Conservation (phyloP, 2,888 invertebrate genomes). For the Catocala fraxini region DNA sequence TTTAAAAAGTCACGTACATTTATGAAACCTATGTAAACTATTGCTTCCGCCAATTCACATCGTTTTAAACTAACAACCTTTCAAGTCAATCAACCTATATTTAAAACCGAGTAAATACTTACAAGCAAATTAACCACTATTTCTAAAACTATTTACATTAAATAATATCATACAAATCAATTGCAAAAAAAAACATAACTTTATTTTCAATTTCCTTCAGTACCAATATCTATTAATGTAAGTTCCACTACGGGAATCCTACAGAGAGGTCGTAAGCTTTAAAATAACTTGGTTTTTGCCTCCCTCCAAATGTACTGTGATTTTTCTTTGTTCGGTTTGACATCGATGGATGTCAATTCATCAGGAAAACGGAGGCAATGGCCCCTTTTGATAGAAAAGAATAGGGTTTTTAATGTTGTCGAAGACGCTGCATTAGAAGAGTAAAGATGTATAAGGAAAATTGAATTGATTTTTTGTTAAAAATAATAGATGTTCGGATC, state of each 20-base stretch:
- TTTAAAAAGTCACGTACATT: too few relatives aligned
- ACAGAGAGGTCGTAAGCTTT: constrained; percentile 48
- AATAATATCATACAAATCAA: too few relatives aligned
- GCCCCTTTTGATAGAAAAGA: constrained; percentile 62
- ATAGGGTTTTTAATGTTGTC: constrained; percentile 61
- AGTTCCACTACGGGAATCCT: constrained; percentile 32
- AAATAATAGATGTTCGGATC: constrained; percentile 51
- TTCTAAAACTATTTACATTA: too few relatives aligned
- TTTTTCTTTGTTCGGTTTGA: constrained; percentile 67
- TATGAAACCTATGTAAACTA: too few relatives aligned
- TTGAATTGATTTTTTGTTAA: constrained; percentile 39
- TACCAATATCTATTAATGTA: not conserved
- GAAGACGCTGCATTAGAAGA: constrained; percentile 40
- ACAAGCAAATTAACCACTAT: too few relatives aligned
- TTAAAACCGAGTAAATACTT: too few relatives aligned
- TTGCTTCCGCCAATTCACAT: too few relatives aligned
- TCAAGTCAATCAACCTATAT: too few relatives aligned
- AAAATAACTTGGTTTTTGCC: constrained; percentile 54
- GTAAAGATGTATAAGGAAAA: constrained; percentile 47
- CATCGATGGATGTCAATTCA: constrained; percentile 75
- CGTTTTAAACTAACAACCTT: too few relatives aligned
- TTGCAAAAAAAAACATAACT: too few relatives aligned
- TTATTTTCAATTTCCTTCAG: not conserved
- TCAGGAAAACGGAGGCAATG: constrained; percentile 67
- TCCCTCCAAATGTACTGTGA: constrained; percentile 62